A percentile compares a stretch with the other conserved stretches of the same genome.
Evolutionary conservation across 2,888 invertebrate genomes (phyloP).

Genomic region (Synergus itoensis): DNA sequence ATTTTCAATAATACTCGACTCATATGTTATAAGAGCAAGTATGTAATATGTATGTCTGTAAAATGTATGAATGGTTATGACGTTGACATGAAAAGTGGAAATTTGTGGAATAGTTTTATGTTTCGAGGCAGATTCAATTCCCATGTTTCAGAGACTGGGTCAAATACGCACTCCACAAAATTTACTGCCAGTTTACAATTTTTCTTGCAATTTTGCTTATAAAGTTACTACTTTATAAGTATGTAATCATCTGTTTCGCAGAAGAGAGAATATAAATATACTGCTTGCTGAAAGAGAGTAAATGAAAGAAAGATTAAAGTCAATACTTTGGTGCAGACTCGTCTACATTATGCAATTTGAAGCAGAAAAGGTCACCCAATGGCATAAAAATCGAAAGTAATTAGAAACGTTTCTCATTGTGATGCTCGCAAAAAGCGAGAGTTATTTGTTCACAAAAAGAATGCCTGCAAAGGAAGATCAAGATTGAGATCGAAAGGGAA

Average conservation of each 20-base stretch:
- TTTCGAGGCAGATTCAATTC: neutral
- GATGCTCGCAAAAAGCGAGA: constrained; percentile 8
- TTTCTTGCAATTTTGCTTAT: neutral
- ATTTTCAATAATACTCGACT: neutral
- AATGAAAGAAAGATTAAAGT: neutral
- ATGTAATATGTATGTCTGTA: neutral
- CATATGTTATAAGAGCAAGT: neutral
- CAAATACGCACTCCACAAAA: neutral
- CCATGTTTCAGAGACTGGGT: neutral
- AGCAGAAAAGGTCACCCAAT: constrained; percentile 1
- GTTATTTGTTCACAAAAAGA: constrained; percentile 28
- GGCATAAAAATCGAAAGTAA: constrained; percentile 21
- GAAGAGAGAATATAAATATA: neutral
- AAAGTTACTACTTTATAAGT: no score
- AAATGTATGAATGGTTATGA: neutral
- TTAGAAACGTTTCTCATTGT: constrained; percentile 14
- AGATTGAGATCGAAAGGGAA: constrained; percentile 12
- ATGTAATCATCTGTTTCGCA: neutral
- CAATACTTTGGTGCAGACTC: constrained; percentile 1
- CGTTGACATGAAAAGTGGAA: neutral
- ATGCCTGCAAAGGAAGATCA: constrained; percentile 2
- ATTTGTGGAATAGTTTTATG: neutral
- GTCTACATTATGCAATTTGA: neutral
- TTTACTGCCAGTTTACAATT: neutral
- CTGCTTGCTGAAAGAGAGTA: neutral